A percentile compares a stretch with the other conserved stretches of the same genome.
These are phyloP conservation scores for Octodonta nipae DNA, from an alignment of 2,888 invertebrate species.

Conservation along the genomic window DNA sequence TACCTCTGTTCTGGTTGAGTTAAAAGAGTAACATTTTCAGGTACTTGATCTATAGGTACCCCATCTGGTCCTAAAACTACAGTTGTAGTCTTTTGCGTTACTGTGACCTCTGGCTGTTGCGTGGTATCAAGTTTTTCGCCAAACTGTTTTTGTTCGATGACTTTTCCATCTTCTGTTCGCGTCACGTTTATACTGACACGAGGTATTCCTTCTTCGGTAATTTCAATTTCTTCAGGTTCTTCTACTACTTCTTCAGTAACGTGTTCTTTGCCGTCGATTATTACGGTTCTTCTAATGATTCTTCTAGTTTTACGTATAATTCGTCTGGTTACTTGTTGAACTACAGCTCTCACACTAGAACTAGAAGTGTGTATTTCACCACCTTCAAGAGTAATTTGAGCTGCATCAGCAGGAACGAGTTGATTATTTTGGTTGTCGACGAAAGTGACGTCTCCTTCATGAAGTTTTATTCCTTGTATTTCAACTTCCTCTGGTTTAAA, in stretches of 20 bases:
- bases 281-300: conserved; percentile 61
- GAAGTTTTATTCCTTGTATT: conserved; percentile 31
- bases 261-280: conserved; percentile 73
- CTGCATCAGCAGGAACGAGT: conserved; percentile 23
- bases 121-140: conserved; percentile 31
- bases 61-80: conserved; percentile 20
- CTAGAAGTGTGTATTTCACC: conserved; percentile 44
- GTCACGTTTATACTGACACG: conserved; percentile 55
- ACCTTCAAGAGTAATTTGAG: conserved; percentile 22
- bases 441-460: conserved; percentile 35
- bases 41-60: conserved; percentile 13
- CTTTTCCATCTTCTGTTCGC: conserved; percentile 41
- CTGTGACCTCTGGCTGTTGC: conserved; percentile 16
- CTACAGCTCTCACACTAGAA: conserved; percentile 63
- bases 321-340: conserved; percentile 67
- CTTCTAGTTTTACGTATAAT: conserved; percentile 62
- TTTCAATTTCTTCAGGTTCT: conserved; percentile 67
- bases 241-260: conserved; percentile 72
- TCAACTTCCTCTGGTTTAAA: conserved; percentile 36
- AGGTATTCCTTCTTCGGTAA: conserved; percentile 58
- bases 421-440: conserved; percentile 28
- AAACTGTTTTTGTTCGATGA: conserved; percentile 32
- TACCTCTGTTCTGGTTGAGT: conserved; percentile 32
- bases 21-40: conserved; percentile 15
- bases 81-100: conserved; percentile 18